A percentile compares a stretch with the other conserved stretches of the same genome.
These are phyloP conservation scores for Tigriopus japonicus DNA, from an alignment of 1,140 invertebrate species.

Conservation along the genomic window DNA sequence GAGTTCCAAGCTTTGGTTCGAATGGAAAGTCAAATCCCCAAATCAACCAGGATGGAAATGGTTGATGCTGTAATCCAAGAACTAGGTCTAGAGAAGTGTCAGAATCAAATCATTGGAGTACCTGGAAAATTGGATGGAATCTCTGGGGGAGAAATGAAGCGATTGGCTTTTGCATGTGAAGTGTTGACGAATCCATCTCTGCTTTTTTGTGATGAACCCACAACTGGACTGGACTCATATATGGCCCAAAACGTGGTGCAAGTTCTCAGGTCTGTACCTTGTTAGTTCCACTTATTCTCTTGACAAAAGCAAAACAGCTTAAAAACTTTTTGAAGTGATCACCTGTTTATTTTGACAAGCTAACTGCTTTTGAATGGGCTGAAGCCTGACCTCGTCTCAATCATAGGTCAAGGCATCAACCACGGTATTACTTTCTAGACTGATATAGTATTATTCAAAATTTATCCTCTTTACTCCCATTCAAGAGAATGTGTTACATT, in stretches of 20 bases:
- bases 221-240: conserved; percentile 74
- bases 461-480: too few relatives aligned
- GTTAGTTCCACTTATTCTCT: too few relatives aligned
- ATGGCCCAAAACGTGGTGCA: conserved; percentile 78
- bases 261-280: conserved; percentile 47
- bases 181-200: conserved; percentile 79
- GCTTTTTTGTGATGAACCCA: conserved; percentile 94
- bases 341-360: too few relatives aligned
- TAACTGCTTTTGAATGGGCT: too few relatives aligned
- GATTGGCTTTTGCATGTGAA: conserved; percentile 87
- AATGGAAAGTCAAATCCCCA: conserved; percentile 64
- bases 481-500: too few relatives aligned
- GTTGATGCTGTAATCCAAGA: conserved; percentile 79
- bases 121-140: conserved; percentile 67
- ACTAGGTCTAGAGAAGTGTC: conserved; percentile 64
- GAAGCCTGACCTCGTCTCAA: too few relatives aligned
- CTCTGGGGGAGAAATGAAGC: conserved; percentile 85
- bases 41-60: conserved; percentile 48
- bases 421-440: too few relatives aligned
- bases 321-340: too few relatives aligned
- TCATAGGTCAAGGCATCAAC: too few relatives aligned
- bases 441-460: too few relatives aligned
- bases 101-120: conserved; percentile 70
- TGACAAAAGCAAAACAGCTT: too few relatives aligned
- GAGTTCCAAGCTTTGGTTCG: conserved; percentile 72